These are phyloP conservation scores for Drosophila imparisetae DNA, from an alignment of 2,888 invertebrate species.

Conservation along the genomic window DNA sequence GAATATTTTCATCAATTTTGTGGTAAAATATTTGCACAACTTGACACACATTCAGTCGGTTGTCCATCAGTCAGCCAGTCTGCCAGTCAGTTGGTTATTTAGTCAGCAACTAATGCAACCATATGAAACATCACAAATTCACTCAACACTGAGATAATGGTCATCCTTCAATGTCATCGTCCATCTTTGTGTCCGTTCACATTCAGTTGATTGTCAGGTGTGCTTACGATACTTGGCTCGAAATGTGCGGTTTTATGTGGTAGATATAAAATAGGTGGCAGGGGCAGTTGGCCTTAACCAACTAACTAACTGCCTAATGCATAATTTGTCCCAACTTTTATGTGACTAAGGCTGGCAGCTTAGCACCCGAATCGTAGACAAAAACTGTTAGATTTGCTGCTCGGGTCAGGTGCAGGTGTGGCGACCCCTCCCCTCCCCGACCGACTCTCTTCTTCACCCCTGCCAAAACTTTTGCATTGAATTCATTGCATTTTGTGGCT, in stretches of 20 bases:
- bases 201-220: constrained; percentile 6
- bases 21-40: constrained; percentile 52
- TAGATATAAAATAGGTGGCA: constrained; percentile 31
- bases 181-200: constrained; percentile 25
- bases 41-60: constrained; percentile 3
- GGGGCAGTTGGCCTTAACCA: constrained; percentile 36
- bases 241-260: constrained; percentile 43
- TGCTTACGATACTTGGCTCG: constrained; percentile 32
- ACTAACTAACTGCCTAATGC: constrained; percentile 75
- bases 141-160: constrained; percentile 31
- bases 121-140: constrained; percentile 56
- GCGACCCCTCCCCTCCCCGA: constrained; percentile 13
- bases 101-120: constrained; percentile 55
- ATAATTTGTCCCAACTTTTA: constrained; percentile 79
- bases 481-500: constrained; percentile 77
- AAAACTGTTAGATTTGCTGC: constrained; percentile 41
- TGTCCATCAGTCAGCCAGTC: constrained; percentile 5
- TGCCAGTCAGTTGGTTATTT: not conserved
- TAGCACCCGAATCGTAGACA: constrained; percentile 31
- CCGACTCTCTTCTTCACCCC: not conserved
- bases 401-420: constrained; percentile 57
- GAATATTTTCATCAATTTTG: constrained; percentile 41
- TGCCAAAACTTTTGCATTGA: constrained; percentile 71
- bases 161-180: constrained; percentile 47
- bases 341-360: constrained; percentile 41